A percentile compares a stretch with the other conserved stretches of the same genome.
Evolutionary conservation across 64 coral and sea anemone genomes (phyloP).

Genomic region (Montipora foliosa): DNA sequence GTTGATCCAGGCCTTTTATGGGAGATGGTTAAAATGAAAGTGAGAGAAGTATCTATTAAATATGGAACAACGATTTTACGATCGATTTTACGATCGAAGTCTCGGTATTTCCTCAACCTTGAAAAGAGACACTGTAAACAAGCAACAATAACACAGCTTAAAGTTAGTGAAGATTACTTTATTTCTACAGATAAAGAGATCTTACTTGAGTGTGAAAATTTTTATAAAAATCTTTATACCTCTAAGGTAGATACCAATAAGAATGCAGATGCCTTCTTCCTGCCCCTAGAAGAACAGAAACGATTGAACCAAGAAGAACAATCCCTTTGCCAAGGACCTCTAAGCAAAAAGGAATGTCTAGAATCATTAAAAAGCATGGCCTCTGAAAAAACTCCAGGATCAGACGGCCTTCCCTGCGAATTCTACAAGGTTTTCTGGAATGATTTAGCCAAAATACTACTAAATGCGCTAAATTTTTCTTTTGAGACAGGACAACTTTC

Average conservation of each 20-base stretch:
- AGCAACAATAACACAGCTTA: no score
- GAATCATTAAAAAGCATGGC: background rate
- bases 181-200: slow-evolving; percentile 2
- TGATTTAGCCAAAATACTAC: background rate
- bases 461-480: no score
- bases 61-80: no score
- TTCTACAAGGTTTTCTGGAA: background rate
- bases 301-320: background rate
- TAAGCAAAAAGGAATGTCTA: slow-evolving; percentile 9
- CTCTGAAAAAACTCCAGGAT: background rate
- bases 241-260: background rate
- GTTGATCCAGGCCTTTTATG: background rate
- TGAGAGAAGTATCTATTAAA: background rate
- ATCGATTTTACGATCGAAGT: slow-evolving; percentile 34
- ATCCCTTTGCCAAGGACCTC: background rate
- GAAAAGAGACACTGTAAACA: no score
- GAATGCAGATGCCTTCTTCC: background rate
- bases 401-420: background rate
- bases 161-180: no score
- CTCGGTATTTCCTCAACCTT: background rate
- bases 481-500: no score
- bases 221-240: background rate
- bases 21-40: no score
- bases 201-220: background rate
- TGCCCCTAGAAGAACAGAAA: background rate